These are phyloP conservation scores for Rhopalosiphum padi DNA, from an alignment of 1,140 invertebrate species.

Conservation along the genomic window DNA sequence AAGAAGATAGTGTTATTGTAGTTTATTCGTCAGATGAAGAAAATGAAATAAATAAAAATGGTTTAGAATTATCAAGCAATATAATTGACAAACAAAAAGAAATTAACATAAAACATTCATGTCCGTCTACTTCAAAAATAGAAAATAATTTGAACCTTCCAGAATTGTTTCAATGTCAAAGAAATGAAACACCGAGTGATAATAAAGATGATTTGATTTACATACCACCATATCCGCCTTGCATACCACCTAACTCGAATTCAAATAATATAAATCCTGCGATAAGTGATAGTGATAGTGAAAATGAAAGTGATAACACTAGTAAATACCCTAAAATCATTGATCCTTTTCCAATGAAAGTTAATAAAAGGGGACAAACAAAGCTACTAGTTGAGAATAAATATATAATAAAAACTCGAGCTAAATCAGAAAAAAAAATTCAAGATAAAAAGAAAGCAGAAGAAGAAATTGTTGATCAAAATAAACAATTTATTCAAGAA, in stretches of 20 bases:
- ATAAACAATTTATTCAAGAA: constrained; percentile 51
- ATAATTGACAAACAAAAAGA: not conserved
- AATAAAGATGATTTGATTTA: not conserved
- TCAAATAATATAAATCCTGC: constrained; percentile 13
- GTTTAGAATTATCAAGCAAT: not conserved
- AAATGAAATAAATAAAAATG: not conserved
- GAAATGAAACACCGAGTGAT: not conserved
- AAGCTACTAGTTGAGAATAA: constrained; percentile 22
- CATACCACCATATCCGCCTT: not conserved
- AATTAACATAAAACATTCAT: too few relatives aligned
- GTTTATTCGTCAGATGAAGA: constrained; percentile 44
- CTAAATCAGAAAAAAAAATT: constrained; percentile 30
- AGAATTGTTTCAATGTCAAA: not conserved
- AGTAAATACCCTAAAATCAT: constrained; percentile 32
- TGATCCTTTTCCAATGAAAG: constrained; percentile 26
- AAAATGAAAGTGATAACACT: not conserved
- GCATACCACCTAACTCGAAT: not conserved
- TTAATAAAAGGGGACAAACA: not conserved
- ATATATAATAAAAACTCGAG: constrained; percentile 44
- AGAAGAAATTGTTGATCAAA: constrained; percentile 13
- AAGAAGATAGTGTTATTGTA: constrained; percentile 49
- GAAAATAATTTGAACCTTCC: not conserved
- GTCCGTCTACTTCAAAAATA: not conserved
- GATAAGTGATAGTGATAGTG: not conserved
- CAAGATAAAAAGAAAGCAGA: constrained; percentile 28